Base-by-base conservation (phyloP, 2,797 vertebrate genomes). In the Paratrypauchen microcephalus region DNA sequence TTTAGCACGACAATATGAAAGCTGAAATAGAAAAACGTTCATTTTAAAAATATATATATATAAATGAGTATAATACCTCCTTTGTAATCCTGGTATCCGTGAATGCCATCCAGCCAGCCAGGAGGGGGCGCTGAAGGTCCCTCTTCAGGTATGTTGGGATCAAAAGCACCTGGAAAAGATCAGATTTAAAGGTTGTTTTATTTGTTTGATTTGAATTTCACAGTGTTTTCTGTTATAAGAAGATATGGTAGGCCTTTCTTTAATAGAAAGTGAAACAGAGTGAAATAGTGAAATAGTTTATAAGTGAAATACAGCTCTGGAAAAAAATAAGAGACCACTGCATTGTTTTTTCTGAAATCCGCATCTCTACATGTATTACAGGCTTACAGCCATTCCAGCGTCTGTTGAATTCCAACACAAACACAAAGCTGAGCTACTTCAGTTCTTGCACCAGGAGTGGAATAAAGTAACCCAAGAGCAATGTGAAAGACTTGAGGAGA, bases 71-170 rank as follows among this genome's bases (percentile, higher is more conserved):
- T 36, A 89, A 92, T 86, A 28, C 69, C 85, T 26, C 81, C 88
- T 68, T 62, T 79, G 65, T 72, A 72, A 4, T 87, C 68, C 69
- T 89, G 81, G 1, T 77, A 87, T 45, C 86, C 92, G 0, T 83
- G 79, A 12, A 90, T 80, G 30, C 59, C 23, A 7, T 92, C 92
- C 75, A 89, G 79, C 89, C 94, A 92, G 45, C 94, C 93, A 55
- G 82, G 78, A 9, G 92, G 84, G 4, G 90, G 91, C 0, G 66
- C 78, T 62, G 83, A 84, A 0, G 92, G 87, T 2, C 86, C 80
- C 72, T 94, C 93, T 0, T 88, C 93, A 24, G 92, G 88, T 0
- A 89, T 91, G 68, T 82, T 92, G 6, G 90, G 89, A 67, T 94
- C 93, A 23, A 75, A 82, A 0, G 72, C 52, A 23, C 88, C 95